Evolutionary conservation across 2,888 invertebrate genomes (phyloP), one percentile per base, ranked within the genome.

Genomic region (Scaptomyza tumidula): DNA sequence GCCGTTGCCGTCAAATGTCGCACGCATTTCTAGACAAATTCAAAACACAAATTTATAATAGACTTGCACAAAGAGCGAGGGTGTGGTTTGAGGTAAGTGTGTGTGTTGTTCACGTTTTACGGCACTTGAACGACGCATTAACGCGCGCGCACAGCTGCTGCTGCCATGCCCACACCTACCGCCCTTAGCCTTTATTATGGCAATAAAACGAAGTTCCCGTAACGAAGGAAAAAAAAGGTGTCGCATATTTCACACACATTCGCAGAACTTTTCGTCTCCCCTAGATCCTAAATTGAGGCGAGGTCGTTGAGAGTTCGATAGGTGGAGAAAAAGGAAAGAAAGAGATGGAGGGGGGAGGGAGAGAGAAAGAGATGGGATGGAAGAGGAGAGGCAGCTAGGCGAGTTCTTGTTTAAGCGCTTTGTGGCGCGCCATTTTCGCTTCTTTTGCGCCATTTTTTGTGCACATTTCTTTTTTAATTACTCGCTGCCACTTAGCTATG

Each of bases 41-140:
- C 86, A 72, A 86, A 86, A 79, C 71, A 67, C 41, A 67, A 86
- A 72, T 82, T 86, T 86, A 73, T 88, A 88, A 84, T 84, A 86
- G 86, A 84, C 88, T 70, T 50, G 33, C 37, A 7, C 24, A 4
- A 10, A 9, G 14, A 39, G 2, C 11, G 14, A 39, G 39, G 29
- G 39, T 10, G 49, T 16, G 16, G 37, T 19, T 43, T 24, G 24
- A 1, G 45, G 29, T 24, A 33, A 59, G 63, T 56, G 78, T 68
- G 77, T 68, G 72, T 83, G 80, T 66, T 75, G 65, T 79, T 81
- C 88, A 84, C 87, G 74, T 89, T 86, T 89, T 89, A 88, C 89
- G 85, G 83, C 83, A 86, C 87, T 86, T 86, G 88, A 86, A 75
- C 80, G 88, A 89, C 89, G 89, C 86, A 86, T 86, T 86, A 86